Evolutionary conservation across 2,113 vertebrate species (phyloP).

Genomic region (Ammodytes dubius): DNA sequence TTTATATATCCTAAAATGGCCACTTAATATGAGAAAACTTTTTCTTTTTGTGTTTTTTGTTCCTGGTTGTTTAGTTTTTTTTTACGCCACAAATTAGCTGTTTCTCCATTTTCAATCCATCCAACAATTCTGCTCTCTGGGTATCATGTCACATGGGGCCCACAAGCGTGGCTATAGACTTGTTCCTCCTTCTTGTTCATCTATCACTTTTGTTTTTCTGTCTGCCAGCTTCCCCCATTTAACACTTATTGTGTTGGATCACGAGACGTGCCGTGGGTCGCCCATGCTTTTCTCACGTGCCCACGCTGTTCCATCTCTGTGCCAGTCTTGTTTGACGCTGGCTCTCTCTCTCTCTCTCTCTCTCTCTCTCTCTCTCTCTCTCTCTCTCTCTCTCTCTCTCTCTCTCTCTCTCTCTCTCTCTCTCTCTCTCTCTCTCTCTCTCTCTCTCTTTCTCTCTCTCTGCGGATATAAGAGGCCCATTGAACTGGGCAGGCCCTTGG

Average conservation of each 20-base stretch:
- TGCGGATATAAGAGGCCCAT: conserved; percentile 71
- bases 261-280: conserved; percentile 56
- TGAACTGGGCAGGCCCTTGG: conserved; percentile 56
- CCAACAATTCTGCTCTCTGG: background rate
- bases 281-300: conserved; percentile 81
- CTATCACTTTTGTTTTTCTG: conserved; percentile 32
- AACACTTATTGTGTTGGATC: conserved; percentile 66
- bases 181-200: conserved; percentile 1
- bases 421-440: conserved; percentile 13
- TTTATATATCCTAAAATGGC: background rate
- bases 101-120: conserved; percentile 4
- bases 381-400: conserved; percentile 13
- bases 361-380: conserved; percentile 47
- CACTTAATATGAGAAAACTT: background rate
- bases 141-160: background rate
- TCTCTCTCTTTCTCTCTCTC: conserved; percentile 25
- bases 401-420: conserved; percentile 17
- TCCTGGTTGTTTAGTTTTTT: background rate
- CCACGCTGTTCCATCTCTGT: conserved; percentile 72
- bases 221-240: conserved; percentile 34
- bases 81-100: background rate
- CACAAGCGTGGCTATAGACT: background rate
- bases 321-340: conserved; percentile 74
- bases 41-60: background rate
- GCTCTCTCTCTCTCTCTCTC: conserved; percentile 18